Conservation (phyloP, 2,113 vertebrate genomes). For the Chauna torquata region DNA sequence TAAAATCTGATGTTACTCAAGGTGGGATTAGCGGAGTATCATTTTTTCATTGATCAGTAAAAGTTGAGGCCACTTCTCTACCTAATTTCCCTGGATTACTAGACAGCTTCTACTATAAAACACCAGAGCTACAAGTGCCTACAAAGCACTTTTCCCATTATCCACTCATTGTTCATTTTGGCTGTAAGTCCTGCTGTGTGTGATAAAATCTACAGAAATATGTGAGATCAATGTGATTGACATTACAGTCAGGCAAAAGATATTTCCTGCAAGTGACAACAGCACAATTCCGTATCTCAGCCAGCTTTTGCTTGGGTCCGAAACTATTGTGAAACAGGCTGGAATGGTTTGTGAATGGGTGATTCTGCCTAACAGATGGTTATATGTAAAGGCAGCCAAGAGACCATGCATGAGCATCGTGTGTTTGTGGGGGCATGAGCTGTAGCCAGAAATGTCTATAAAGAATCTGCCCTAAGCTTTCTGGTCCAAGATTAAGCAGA, state of each 20-base stretch:
- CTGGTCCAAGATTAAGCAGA: constrained; percentile 61
- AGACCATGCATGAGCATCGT: not conserved
- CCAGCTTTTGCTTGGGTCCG: not conserved
- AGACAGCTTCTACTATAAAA: not conserved
- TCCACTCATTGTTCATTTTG: not conserved
- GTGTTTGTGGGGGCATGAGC: not conserved
- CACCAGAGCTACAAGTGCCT: not conserved
- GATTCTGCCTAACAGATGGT: constrained; percentile 45
- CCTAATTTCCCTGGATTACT: not conserved
- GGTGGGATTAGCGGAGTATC: not conserved
- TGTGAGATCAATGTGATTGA: not conserved
- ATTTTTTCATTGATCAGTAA: rapidly evolving
- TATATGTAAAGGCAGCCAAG: constrained; percentile 8
- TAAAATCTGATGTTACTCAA: not conserved
- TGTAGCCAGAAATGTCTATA: constrained; percentile 47
- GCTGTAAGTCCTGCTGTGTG: not conserved
- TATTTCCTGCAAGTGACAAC: constrained; percentile 36
- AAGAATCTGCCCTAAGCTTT: constrained; percentile 41
- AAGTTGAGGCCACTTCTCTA: not conserved
- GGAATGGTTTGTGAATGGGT: not conserved
- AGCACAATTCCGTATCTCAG: not conserved
- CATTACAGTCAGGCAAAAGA: constrained; percentile 20
- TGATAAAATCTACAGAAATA: constrained; percentile 56
- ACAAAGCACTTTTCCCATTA: not conserved
- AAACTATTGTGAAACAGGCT: constrained; percentile 25